Conservation (phyloP, 2,113 vertebrate genomes). For the Lethenteron reissneri region DNA sequence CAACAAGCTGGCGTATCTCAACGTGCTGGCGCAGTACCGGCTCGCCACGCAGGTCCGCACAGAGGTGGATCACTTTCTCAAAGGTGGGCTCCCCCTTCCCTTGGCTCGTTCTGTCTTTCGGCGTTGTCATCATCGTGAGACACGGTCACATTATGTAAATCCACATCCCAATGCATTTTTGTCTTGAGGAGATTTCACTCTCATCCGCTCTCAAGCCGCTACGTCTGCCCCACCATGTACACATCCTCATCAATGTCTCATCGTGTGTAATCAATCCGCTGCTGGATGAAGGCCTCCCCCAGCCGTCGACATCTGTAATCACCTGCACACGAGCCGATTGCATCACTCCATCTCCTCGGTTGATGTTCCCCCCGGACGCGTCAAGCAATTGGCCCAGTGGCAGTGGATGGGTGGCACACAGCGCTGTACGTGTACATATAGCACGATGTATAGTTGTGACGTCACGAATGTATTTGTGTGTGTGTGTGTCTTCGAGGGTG, state of each 20-base stretch:
- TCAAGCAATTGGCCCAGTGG: no score
- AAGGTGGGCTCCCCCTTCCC: constrained; percentile 34
- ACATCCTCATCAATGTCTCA: not conserved
- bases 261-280: no score
- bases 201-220: not conserved
- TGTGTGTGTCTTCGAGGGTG: no score
- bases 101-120: not conserved
- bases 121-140: not conserved
- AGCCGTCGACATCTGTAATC: no score
- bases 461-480: no score
- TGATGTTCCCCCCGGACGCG: no score
- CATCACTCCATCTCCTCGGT: no score
- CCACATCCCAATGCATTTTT: not conserved
- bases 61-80: constrained; percentile 90
- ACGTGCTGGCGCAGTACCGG: constrained; percentile 72
- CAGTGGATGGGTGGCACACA: no score
- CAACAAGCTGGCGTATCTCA: constrained; percentile 91
- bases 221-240: not conserved
- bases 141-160: not conserved
- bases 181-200: not conserved
- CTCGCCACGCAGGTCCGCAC: constrained; percentile 83
- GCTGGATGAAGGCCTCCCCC: no score
- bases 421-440: no score
- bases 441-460: no score
- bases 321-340: no score